These are phyloP conservation scores for Temnothorax ravouxi DNA, from an alignment of 2,888 invertebrate species.

Conservation along the genomic window DNA sequence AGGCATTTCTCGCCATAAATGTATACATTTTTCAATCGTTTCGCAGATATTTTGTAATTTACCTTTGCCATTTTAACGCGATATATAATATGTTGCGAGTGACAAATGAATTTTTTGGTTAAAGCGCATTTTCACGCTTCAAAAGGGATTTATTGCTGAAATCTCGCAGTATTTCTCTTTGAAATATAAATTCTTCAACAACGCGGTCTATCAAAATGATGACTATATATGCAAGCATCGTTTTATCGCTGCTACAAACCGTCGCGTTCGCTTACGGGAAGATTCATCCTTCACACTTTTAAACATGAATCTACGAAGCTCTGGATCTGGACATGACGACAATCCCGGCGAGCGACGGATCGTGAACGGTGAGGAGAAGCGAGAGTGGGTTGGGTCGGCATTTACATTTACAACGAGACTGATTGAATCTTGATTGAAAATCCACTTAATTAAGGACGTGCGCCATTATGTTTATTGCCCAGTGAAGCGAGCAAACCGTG, in stretches of 20 bases:
- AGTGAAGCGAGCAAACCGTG: slow-evolving; percentile 62
- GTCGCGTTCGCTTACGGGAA: background rate
- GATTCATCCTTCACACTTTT: slow-evolving; percentile 46
- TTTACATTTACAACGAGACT: slow-evolving; percentile 84
- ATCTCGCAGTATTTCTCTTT: background rate
- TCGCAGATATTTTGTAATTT: background rate
- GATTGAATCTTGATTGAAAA: slow-evolving; percentile 85
- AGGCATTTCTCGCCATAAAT: background rate
- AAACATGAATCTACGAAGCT: slow-evolving; percentile 58
- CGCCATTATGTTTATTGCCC: slow-evolving; percentile 81
- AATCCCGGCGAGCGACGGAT: slow-evolving; percentile 48
- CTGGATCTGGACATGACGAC: slow-evolving; percentile 17
- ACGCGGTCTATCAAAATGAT: slow-evolving; percentile 24
- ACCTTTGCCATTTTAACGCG: background rate
- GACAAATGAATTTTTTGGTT: background rate
- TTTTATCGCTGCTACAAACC: background rate
- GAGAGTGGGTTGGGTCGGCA: slow-evolving; percentile 68
- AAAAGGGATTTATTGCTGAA: background rate
- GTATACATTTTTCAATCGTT: background rate
- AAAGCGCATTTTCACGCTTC: background rate
- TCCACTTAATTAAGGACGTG: slow-evolving; percentile 83
- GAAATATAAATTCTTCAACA: background rate
- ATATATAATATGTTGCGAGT: background rate
- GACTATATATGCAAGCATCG: background rate
- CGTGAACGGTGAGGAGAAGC: slow-evolving; percentile 45